Conservation (phyloP, 2,113 vertebrate genomes). For the Neodon shergylaensis region DNA sequence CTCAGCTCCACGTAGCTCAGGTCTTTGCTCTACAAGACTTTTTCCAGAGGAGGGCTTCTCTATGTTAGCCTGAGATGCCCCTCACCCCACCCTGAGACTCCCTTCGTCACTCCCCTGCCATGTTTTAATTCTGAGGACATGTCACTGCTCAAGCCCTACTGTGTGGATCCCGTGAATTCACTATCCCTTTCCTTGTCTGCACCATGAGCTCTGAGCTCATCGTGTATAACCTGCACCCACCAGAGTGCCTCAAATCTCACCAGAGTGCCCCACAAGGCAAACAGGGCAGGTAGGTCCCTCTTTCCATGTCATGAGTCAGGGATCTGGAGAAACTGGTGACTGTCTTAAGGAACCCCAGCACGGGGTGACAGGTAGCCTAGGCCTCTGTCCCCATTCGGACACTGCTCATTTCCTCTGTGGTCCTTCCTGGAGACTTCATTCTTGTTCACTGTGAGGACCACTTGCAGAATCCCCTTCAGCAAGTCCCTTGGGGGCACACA, state of each 20-base stretch:
- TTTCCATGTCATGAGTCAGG: accelerated
- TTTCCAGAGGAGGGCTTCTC: neutral
- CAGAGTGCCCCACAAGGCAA: no score
- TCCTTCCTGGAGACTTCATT: neutral
- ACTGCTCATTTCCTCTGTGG: no score
- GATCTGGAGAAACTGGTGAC: neutral
- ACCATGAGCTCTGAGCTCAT: neutral
- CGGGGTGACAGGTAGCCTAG: neutral
- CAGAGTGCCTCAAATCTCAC: no score
- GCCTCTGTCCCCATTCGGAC: accelerated
- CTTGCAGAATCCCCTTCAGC: neutral
- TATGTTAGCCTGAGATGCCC: neutral
- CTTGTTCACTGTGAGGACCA: neutral
- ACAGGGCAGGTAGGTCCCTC: neutral
- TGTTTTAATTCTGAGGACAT: neutral
- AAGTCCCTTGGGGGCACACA: accelerated
- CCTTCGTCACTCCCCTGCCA: no score
- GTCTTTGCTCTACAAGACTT: neutral
- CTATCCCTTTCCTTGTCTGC: neutral
- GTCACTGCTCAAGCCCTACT: accelerated
- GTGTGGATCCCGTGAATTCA: accelerated
- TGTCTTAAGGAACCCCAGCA: neutral
- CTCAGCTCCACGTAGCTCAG: accelerated
- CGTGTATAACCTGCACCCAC: no score
- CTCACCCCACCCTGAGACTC: no score